Base-by-base conservation (phyloP, 1,140 invertebrate genomes). In the Zaprionus lachaisei region DNA sequence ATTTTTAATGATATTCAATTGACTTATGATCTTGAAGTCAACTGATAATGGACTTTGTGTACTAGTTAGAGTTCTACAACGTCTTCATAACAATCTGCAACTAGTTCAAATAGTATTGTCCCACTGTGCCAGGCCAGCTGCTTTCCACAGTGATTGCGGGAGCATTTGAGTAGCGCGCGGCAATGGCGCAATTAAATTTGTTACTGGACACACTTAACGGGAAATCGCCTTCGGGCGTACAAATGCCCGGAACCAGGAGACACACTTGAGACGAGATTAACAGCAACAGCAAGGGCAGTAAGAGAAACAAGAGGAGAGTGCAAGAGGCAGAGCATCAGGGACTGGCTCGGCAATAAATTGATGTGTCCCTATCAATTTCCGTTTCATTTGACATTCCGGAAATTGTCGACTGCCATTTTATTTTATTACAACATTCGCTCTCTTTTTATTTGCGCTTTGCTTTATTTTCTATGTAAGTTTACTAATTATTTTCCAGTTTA, bases 341-440 rank as follows among this genome's bases (percentile, higher is more conserved):
- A 22, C 34, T 20, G 26, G 62, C 12, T 24, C 58, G 73, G 44
- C 66, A 65, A 47, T 65, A 83, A 91, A 81, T 82, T 72, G 79
- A 83, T 83, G 80, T 74, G 63, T 73, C 73, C 77, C 72, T 80
- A 83, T 90, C 82, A 83, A 78, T 85, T 90, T 90, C 82, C 82
- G 71, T 85, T 80, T 55, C 77, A 90, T 82, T 90, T 80, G 77
- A 84, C 77, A 80, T 80, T 73, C 62, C 76, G 81, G 58, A 79
- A 81, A 89, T 71, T 71, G 72, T 64, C 26, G 60, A 65, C 62
- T 65, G n/a, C 37, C 41, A 49, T 54, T 71, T 65, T 56, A 37
- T 34, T 61, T 69, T 56, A 31, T 57, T 63, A 24, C 34, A 26
- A n/a, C 41, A 44, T 47, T 47, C 41, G 41, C 41, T 47, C n/a